Evolutionary conservation across 1,140 invertebrate species (phyloP).

Genomic region (Zaprionus capensis): DNA sequence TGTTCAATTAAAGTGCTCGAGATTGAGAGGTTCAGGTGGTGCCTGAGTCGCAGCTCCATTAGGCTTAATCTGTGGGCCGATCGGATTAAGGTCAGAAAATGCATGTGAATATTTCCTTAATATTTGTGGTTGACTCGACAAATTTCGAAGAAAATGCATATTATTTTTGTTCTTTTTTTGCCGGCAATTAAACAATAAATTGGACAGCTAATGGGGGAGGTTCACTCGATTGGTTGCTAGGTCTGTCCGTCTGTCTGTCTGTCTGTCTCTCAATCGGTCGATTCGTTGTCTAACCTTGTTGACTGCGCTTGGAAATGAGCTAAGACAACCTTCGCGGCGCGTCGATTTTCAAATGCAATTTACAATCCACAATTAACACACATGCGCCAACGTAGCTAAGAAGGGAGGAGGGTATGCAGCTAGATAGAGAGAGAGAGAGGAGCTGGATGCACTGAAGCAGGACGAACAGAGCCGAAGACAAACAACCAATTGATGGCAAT

Average conservation of each 20-base stretch:
- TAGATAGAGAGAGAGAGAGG: no score
- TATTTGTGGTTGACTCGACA: conserved; percentile 53
- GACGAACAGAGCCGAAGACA: conserved; percentile 44
- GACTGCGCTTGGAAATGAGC: conserved; percentile 57
- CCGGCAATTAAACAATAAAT: conserved; percentile 62
- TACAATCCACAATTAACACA: conserved; percentile 73
- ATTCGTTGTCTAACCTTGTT: conserved; percentile 38
- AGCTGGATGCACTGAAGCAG: conserved; percentile 66
- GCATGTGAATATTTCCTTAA: conserved; percentile 61
- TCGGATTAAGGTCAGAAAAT: conserved; percentile 67
- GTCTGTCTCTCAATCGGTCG: background rate
- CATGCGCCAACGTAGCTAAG: conserved; percentile 12
- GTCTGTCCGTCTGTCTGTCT: background rate
- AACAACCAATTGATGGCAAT: conserved; percentile 16
- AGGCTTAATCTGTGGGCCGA: conserved; percentile 37
- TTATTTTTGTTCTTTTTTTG: conserved; percentile 10
- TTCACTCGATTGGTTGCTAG: background rate
- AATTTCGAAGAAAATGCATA: conserved; percentile 47
- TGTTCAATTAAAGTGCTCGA: conserved; percentile 68
- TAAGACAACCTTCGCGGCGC: conserved; percentile 57
- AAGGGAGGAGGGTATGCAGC: background rate
- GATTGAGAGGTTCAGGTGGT: conserved; percentile 23
- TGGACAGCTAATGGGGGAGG: conserved; percentile 12
- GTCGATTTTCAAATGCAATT: conserved; percentile 62
- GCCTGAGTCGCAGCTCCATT: conserved; percentile 1